Percentiles rank a stretch among this genome's conserved stretches.
phyloP scores from a whole-genome alignment of 2,888 invertebrate genomes.

The Drosophila neutralis region DNA sequence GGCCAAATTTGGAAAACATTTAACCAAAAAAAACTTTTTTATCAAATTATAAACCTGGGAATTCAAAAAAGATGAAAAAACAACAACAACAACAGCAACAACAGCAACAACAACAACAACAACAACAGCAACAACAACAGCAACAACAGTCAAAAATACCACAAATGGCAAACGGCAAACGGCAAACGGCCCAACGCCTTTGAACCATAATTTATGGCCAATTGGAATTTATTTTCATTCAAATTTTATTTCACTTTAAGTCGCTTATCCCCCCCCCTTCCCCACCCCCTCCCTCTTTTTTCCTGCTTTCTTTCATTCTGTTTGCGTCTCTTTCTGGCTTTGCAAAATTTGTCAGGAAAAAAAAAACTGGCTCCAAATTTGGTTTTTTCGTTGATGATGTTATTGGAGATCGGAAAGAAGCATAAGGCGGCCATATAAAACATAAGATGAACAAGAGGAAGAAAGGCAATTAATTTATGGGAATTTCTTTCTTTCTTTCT shows the following conservation, averaged over 20 bases:
- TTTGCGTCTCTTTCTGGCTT: conserved; percentile 5
- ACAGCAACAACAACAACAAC: too few relatives aligned
- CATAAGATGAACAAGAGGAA: conserved; percentile 19
- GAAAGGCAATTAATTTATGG: conserved; percentile 74
- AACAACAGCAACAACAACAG: too few relatives aligned
- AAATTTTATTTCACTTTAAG: conserved; percentile 71
- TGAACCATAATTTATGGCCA: conserved; percentile 77
- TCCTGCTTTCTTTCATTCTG: conserved; percentile 4
- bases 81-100: too few relatives aligned
- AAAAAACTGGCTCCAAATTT: conserved; percentile 14
- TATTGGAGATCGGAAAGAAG: conserved; percentile 16
- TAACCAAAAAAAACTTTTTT: conserved; percentile 16
- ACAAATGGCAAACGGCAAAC: conserved; percentile 53
- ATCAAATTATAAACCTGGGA: conserved; percentile 13
- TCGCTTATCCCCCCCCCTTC: conserved; percentile 4
- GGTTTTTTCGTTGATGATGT: conserved; percentile 13
- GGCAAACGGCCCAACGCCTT: conserved; percentile 65
- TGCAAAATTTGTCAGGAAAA: conserved; percentile 41
- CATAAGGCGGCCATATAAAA: conserved; percentile 11
- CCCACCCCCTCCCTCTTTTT: background rate
- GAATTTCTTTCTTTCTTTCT: conserved; percentile 67
- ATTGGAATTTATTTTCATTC: conserved; percentile 75
- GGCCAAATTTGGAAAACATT: conserved; percentile 42
- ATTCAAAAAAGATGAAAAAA: background rate
- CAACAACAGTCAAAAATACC: conserved; percentile 1